Conservation (phyloP, 2,888 invertebrate genomes). For the Philhelius pedissequus region DNA sequence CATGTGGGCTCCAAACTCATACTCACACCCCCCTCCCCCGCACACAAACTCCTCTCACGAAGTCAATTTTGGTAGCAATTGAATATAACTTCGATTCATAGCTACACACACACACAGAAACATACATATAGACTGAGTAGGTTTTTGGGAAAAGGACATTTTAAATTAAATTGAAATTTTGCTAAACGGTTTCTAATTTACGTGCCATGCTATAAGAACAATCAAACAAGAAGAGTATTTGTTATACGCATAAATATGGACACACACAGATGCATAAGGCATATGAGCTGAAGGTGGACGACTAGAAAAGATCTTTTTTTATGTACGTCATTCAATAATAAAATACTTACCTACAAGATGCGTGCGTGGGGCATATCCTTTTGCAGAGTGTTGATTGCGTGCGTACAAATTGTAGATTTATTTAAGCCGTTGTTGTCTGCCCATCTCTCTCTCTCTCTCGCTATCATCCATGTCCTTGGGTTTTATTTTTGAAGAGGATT, state of each 20-base stretch:
- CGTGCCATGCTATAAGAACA: constrained; percentile 62
- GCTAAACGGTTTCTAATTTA: constrained; percentile 68
- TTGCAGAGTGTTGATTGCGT: constrained; percentile 68
- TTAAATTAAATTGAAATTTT: constrained; percentile 68
- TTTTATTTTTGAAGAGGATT: background rate
- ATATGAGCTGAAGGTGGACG: background rate
- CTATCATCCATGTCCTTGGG: constrained; percentile 6
- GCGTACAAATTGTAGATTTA: constrained; percentile 69
- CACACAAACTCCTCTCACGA: background rate
- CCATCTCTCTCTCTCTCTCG: too few relatives aligned
- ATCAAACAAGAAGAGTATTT: constrained; percentile 38
- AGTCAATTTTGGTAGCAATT: constrained; percentile 50
- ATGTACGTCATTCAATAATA: constrained; percentile 55
- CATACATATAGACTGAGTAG: background rate
- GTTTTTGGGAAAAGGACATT: constrained; percentile 50
- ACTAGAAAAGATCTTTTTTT: constrained; percentile 45
- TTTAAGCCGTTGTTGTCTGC: constrained; percentile 65
- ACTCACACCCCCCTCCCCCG: background rate
- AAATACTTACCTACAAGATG: constrained; percentile 57
- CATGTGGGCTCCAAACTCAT: constrained; percentile 42
- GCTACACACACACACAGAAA: constrained; percentile 16
- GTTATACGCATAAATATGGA: background rate
- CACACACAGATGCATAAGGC: background rate
- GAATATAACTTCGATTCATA: constrained; percentile 52
- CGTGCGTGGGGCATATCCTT: constrained; percentile 62